Evolutionary conservation across 2,888 invertebrate species (phyloP).

Genomic region (Athrips mouffetella): DNA sequence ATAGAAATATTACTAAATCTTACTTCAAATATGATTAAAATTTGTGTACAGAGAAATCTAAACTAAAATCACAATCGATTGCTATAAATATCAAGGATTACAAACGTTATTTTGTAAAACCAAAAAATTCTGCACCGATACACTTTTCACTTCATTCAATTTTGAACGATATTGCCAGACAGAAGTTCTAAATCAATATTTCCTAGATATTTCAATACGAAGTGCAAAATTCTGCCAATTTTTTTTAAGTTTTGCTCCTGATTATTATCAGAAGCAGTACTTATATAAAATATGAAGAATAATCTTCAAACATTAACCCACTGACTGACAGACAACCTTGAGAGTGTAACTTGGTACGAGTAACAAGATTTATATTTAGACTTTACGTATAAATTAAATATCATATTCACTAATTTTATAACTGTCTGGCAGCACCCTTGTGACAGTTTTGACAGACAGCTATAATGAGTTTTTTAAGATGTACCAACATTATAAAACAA

Average conservation of each 20-base stretch:
- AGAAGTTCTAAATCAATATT: no score
- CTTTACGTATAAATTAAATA: no score
- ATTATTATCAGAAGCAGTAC: no score
- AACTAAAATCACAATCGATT: constrained; percentile 52
- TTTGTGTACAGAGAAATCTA: constrained; percentile 42
- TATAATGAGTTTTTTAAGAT: constrained; percentile 16
- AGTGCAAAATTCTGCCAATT: no score
- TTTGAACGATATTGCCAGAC: constrained; percentile 37
- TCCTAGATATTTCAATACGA: no score
- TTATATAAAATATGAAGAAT: no score
- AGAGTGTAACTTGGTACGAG: no score
- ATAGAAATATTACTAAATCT: constrained; percentile 56
- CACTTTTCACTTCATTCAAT: constrained; percentile 57
- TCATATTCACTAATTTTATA: background rate
- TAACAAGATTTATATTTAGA: no score
- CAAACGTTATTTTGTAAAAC: constrained; percentile 51
- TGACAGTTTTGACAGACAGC: no score
- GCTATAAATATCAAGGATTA: constrained; percentile 58
- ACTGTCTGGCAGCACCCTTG: background rate
- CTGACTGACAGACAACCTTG: no score
- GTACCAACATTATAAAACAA: constrained; percentile 7
- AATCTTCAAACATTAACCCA: no score
- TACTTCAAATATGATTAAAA: constrained; percentile 45
- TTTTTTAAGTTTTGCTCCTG: no score
- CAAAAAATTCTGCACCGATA: constrained; percentile 44